These are phyloP conservation scores for Cygnus buccinator DNA, from an alignment of 2,113 vertebrate genomes.

Conservation along the genomic window DNA sequence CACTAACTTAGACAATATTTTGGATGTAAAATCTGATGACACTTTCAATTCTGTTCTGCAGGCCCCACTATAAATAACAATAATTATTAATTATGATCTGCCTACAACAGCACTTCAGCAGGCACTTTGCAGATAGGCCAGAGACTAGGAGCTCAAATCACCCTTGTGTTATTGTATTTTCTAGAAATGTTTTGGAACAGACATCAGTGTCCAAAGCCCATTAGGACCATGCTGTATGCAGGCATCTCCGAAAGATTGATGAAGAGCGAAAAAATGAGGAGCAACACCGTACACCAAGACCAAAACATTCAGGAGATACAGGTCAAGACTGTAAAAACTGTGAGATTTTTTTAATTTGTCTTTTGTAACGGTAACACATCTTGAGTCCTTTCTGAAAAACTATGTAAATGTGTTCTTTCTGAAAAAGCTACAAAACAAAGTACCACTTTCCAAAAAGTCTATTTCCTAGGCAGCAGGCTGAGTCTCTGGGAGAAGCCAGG, in stretches of 20 bases:
- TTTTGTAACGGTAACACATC: not conserved
- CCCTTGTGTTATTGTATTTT: not conserved
- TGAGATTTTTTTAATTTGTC: not conserved
- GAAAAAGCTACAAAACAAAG: not conserved
- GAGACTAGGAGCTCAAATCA: not conserved
- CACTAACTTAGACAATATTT: conserved; percentile 50
- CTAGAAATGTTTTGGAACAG: not conserved
- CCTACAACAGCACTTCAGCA: not conserved
- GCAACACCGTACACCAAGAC: no score
- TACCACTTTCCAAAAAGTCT: not conserved
- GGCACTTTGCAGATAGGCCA: not conserved
- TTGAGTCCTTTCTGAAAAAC: not conserved
- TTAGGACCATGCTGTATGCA: not conserved
- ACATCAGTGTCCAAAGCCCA: not conserved
- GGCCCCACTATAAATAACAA: conserved; percentile 30
- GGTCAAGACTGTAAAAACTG: not conserved
- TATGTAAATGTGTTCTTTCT: not conserved
- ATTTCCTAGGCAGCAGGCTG: not conserved
- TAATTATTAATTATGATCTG: conserved; percentile 59
- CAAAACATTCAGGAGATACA: not conserved
- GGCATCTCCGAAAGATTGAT: accelerated
- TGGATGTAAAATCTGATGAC: conserved; percentile 71
- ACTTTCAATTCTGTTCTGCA: conserved; percentile 58
- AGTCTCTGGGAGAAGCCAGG: not conserved
- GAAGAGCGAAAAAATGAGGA: not conserved